These are phyloP conservation scores for Cherax destructor DNA, from an alignment of 1,140 invertebrate genomes.

Conservation along the genomic window DNA sequence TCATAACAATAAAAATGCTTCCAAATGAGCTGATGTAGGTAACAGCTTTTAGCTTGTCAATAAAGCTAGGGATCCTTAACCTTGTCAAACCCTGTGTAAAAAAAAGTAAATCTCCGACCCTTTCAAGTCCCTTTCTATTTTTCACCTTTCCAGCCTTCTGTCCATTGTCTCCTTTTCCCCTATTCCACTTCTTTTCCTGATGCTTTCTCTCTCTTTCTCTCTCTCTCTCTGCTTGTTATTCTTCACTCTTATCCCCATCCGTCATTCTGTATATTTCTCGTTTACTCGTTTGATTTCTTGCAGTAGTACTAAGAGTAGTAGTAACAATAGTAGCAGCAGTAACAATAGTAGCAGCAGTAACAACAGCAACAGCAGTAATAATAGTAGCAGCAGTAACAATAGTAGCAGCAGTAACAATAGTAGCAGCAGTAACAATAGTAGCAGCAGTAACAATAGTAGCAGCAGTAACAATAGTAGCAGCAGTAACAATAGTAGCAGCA, in stretches of 20 bases:
- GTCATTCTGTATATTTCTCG: neutral
- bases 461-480: neutral
- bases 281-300: neutral
- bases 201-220: neutral
- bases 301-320: constrained; percentile 6
- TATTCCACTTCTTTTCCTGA: neutral
- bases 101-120: no score
- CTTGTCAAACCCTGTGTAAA: no score
- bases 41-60: no score
- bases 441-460: neutral
- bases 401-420: constrained; percentile 9
- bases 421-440: constrained; percentile 1
- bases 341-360: constrained; percentile 10
- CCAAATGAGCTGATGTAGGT: no score
- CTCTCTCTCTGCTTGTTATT: neutral
- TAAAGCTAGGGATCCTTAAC: no score
- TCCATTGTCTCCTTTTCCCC: neutral
- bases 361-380: neutral
- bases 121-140: no score
- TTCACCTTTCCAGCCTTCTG: no score
- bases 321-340: constrained; percentile 11
- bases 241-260: neutral
- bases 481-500: neutral
- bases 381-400: constrained; percentile 8
- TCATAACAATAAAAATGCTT: no score